Base-by-base conservation (phyloP, 2,113 vertebrate genomes). In the Setophaga kirtlandii region DNA sequence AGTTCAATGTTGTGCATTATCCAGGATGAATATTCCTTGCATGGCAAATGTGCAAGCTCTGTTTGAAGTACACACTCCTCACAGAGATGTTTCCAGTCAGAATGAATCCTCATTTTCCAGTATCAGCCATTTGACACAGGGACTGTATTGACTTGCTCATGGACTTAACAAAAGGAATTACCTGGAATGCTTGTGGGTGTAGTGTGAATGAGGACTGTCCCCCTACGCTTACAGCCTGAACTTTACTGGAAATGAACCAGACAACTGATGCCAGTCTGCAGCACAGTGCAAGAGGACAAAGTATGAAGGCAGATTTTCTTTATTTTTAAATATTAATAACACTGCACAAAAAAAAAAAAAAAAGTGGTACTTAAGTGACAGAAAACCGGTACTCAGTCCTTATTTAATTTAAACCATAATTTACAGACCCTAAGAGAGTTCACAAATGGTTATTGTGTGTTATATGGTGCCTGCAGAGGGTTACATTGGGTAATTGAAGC, bases 251-350 rank as follows among this genome's bases (percentile, higher is more conserved):
- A 52, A 12, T 14, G 39, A 74, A 87, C 62, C 62, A 6, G 35
- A 52, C 46, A 77, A 58, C 53, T 14, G 35, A 46, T 47, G 27
- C 15, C 93, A 93, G n/a, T 33, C 83, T 55, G n/a, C 25, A 67
- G 78, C 6, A 76, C 62, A 91, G 39, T 69, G 71, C 92, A 93
- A 90, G 53, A 94, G 52, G 92, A 95, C 94, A 94, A 93, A 92
- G 76, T 18, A 64, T 96, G 59, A 77, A 87, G 86, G 89, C 90
- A 68, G 91, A 90, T 33, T 58, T 82, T 83, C 83, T 97, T 97
- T 96, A 96, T 94, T 96, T 95, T 91, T 85, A 89, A 95, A 82
- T 89, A 87, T 84, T 63, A 83, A 67, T 73, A 94, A 94, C 95
- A 95, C 95, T 74, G 94, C 94, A 97, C 90, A 93, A 96, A 94